Evolutionary conservation across 1,140 invertebrate species (phyloP).

Genomic region (Trichomalopsis sarcophagae): DNA sequence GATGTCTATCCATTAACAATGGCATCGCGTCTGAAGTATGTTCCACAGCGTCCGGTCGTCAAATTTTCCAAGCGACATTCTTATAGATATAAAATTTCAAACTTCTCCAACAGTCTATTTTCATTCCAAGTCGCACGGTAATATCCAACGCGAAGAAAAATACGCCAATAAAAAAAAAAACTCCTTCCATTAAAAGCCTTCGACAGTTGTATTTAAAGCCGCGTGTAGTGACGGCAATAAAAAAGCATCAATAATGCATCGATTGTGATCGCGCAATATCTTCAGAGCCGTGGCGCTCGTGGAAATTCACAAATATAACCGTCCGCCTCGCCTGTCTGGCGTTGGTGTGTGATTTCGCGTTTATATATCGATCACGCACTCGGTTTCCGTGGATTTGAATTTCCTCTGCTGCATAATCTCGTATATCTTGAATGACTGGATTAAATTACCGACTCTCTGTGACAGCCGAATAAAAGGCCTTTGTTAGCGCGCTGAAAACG

Average conservation of each 20-base stretch:
- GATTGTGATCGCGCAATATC: background rate
- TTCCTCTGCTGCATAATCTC: background rate
- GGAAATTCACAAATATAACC: background rate
- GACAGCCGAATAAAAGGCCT: background rate
- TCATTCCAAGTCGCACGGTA: background rate
- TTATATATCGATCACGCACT: background rate
- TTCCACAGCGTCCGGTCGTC: no score
- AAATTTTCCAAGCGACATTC: no score
- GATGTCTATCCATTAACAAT: no score
- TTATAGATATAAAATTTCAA: no score
- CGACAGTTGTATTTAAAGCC: background rate
- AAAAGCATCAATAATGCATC: background rate
- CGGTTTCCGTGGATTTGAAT: background rate
- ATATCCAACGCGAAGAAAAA: background rate
- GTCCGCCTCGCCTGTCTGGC: no score
- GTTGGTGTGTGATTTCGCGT: no score
- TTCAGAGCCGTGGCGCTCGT: background rate
- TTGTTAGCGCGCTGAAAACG: background rate
- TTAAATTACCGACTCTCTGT: background rate
- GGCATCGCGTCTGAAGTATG: no score
- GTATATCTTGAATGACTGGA: slow-evolving; percentile 3
- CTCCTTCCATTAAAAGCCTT: background rate
- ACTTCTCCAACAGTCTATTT: background rate
- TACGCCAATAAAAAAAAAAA: background rate
- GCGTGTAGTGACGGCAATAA: background rate